A percentile compares a stretch with the other conserved stretches of the same genome.
These are phyloP conservation scores for Calliphora vomitoria DNA, from an alignment of 2,888 invertebrate genomes.

Conservation along the genomic window DNA sequence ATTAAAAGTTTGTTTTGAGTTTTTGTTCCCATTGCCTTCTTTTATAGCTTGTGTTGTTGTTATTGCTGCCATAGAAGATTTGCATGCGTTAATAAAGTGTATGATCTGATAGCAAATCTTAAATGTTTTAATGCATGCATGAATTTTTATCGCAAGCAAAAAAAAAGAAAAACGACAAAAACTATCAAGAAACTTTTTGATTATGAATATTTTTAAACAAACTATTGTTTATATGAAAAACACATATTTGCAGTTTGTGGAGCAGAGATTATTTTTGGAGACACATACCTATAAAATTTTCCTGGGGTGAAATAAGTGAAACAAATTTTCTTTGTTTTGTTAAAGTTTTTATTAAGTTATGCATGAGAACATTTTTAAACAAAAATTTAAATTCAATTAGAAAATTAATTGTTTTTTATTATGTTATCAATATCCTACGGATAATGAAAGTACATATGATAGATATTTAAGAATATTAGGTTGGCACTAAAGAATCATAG, in stretches of 20 bases:
- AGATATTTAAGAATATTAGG: no score
- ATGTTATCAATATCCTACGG: background rate
- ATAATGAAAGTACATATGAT: background rate
- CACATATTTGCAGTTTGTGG: background rate
- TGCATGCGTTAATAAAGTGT: slow-evolving; percentile 67
- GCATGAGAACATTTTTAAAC: background rate
- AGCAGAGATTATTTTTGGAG: background rate
- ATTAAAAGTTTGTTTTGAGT: background rate
- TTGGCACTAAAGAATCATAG: no score
- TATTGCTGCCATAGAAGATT: slow-evolving; percentile 39
- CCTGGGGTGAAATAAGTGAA: background rate
- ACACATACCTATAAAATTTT: background rate
- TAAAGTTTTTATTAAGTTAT: background rate
- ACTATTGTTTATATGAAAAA: background rate
- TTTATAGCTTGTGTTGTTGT: background rate
- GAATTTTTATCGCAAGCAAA: slow-evolving; percentile 32
- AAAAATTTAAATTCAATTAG: background rate
- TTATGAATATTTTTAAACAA: slow-evolving; percentile 49
- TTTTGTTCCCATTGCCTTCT: background rate
- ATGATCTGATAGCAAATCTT: slow-evolving; percentile 66
- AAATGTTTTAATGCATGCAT: slow-evolving; percentile 64
- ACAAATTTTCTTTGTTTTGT: background rate
- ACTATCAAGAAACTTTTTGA: slow-evolving; percentile 57
- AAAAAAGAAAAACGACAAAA: slow-evolving; percentile 17
- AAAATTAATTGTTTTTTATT: slow-evolving; percentile 4